These are phyloP conservation scores for Gopherus flavomarginatus DNA, from an alignment of 2,113 vertebrate genomes.

Conservation along the genomic window DNA sequence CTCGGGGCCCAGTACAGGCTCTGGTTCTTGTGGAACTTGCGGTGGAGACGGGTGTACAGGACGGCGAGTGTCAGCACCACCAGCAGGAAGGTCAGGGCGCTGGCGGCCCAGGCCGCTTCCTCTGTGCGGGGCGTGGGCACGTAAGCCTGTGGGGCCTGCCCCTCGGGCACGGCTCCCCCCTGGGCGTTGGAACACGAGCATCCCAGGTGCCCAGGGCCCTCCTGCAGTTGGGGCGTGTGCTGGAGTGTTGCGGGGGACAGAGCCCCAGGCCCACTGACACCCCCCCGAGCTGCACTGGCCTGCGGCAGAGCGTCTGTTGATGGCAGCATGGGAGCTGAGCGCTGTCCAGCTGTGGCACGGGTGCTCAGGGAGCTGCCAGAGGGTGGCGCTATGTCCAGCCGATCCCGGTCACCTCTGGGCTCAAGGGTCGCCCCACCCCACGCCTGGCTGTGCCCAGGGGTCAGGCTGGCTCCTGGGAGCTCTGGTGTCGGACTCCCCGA, in stretches of 20 bases:
- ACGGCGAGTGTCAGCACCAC: slow-evolving; percentile 82
- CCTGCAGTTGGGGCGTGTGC: not conserved
- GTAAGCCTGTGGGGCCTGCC: not conserved
- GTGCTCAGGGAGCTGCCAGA: not conserved
- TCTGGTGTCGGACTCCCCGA: not conserved
- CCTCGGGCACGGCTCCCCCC: not conserved
- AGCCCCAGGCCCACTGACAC: not conserved
- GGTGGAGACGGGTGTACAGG: slow-evolving; percentile 84
- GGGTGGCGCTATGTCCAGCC: not conserved
- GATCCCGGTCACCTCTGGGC: not conserved
- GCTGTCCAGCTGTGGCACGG: not conserved
- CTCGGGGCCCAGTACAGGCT: slow-evolving; percentile 87
- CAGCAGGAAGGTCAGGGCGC: slow-evolving; percentile 87
- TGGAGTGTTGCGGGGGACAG: not conserved
- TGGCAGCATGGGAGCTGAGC: no score
- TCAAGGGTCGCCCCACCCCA: not conserved
- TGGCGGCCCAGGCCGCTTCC: slow-evolving; percentile 90
- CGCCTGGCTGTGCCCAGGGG: rapidly evolving
- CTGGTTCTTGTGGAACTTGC: slow-evolving; percentile 82
- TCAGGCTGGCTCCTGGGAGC: not conserved
- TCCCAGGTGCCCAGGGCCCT: rapidly evolving
- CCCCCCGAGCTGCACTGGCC: not conserved
- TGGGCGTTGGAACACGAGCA: not conserved
- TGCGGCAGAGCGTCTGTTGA: not conserved
- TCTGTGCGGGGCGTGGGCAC: slow-evolving; percentile 80